phyloP scores from a whole-genome alignment of 1,140 invertebrate genomes.

The Orussus abietinus region DNA sequence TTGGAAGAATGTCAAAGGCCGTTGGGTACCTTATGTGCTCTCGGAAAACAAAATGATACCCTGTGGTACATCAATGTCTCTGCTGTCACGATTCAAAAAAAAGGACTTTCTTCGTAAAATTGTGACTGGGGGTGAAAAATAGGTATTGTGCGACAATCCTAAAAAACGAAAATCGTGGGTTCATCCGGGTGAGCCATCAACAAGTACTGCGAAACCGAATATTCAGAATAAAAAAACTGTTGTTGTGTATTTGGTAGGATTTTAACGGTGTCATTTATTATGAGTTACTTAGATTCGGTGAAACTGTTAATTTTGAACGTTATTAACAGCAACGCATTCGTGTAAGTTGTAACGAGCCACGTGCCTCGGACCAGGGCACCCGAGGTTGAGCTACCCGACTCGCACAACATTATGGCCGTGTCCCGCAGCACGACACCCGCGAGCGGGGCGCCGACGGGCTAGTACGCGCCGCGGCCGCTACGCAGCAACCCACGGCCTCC shows the following conservation, averaged over 20 bases:
- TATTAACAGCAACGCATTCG: background rate
- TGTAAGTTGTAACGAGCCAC: no score
- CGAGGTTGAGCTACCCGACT: no score
- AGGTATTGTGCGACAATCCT: background rate
- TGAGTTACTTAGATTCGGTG: background rate
- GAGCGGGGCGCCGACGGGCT: no score
- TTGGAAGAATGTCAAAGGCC: background rate
- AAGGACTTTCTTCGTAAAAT: background rate
- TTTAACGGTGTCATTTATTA: background rate
- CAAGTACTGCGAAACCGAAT: background rate
- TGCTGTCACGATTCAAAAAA: background rate
- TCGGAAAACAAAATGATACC: background rate
- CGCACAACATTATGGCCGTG: no score
- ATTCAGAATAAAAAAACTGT: background rate
- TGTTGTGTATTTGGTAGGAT: conserved; percentile 1
- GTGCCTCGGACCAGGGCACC: no score
- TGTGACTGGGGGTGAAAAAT: background rate
- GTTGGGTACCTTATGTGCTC: background rate
- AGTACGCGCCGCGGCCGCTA: background rate
- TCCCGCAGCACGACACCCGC: no score
- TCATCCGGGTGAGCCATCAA: conserved; percentile 1
- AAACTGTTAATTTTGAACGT: background rate
- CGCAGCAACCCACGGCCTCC: background rate
- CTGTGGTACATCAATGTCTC: background rate
- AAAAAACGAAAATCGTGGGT: no score